Evolutionary conservation across 1,140 invertebrate genomes (phyloP).

Genomic region (Drosophila simulans): DNA sequence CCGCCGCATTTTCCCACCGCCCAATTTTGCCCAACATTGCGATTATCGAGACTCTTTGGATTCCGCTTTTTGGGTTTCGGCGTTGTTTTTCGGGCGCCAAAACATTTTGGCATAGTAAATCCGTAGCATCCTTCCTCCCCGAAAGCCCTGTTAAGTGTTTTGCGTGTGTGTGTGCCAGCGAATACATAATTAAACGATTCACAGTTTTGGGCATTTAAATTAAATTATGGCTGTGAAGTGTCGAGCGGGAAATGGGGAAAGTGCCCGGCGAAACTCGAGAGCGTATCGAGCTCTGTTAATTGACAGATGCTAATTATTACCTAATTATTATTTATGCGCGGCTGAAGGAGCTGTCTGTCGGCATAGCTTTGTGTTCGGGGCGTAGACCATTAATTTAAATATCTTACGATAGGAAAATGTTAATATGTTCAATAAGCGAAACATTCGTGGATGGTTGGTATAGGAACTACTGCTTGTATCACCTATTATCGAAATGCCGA

Average conservation of each 20-base stretch:
- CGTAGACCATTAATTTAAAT: no score
- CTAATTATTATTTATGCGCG: conserved; percentile 72
- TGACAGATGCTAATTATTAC: conserved; percentile 79
- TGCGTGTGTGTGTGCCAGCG: conserved; percentile 24
- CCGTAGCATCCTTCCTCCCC: conserved; percentile 18
- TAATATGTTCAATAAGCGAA: no score
- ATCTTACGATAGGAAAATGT: no score
- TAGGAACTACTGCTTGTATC: not conserved
- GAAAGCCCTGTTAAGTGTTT: conserved; percentile 14
- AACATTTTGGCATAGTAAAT: conserved; percentile 66
- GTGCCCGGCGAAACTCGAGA: conserved; percentile 21
- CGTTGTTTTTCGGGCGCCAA: conserved; percentile 56
- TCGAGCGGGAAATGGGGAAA: not conserved
- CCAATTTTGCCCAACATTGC: conserved; percentile 9
- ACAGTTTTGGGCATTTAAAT: conserved; percentile 80
- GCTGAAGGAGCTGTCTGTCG: conserved; percentile 6
- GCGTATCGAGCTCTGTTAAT: conserved; percentile 72
- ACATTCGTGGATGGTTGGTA: no score
- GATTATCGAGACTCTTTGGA: conserved; percentile 69
- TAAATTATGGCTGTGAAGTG: conserved; percentile 65
- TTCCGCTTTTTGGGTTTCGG: conserved; percentile 22
- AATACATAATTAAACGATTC: conserved; percentile 81
- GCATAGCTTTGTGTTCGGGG: no score
- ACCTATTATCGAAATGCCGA: not conserved
- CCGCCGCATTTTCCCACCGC: conserved; percentile 3